Evolutionary conservation across 2,888 invertebrate genomes (phyloP).

Genomic region (Tipula lateralis): DNA sequence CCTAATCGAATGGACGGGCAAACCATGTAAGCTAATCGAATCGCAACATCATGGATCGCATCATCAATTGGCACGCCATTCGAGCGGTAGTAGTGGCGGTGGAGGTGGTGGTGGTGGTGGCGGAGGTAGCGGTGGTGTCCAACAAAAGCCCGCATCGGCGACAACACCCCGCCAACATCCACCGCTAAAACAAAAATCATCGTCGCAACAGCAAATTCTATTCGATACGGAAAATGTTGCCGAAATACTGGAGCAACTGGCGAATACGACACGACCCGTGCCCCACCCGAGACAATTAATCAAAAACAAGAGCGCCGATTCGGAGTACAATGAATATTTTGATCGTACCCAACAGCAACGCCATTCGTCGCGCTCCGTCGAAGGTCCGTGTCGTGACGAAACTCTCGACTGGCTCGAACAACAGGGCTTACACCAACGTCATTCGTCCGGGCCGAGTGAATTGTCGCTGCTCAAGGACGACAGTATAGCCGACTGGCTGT

Average conservation of each 20-base stretch:
- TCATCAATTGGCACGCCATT: constrained; percentile 28
- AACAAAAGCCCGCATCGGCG: constrained; percentile 28
- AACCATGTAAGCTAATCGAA: not conserved
- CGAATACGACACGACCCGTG: constrained; percentile 36
- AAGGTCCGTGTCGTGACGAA: constrained; percentile 46
- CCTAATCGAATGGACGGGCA: constrained; percentile 47
- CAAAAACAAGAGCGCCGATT: constrained; percentile 39
- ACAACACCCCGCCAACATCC: constrained; percentile 34
- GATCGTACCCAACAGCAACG: constrained; percentile 48
- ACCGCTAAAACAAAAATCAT: constrained; percentile 35
- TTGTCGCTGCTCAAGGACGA: constrained; percentile 48
- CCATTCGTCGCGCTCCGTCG: constrained; percentile 48
- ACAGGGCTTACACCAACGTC: constrained; percentile 45
- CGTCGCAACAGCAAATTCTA: constrained; percentile 36
- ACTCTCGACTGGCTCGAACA: constrained; percentile 47
- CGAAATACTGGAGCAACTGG: constrained; percentile 32
- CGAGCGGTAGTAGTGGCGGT: not conserved
- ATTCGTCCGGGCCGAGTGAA: constrained; percentile 49
- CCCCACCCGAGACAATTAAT: constrained; percentile 40
- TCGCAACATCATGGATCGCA: constrained; percentile 15
- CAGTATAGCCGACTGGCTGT: constrained; percentile 46
- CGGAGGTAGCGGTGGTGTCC: too few species aligned
- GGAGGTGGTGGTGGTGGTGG: too few species aligned
- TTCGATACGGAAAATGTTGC: not conserved
- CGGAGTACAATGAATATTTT: constrained; percentile 44